phyloP scores from a whole-genome alignment of 2,113 vertebrate species.

The Gopherus flavomarginatus region DNA sequence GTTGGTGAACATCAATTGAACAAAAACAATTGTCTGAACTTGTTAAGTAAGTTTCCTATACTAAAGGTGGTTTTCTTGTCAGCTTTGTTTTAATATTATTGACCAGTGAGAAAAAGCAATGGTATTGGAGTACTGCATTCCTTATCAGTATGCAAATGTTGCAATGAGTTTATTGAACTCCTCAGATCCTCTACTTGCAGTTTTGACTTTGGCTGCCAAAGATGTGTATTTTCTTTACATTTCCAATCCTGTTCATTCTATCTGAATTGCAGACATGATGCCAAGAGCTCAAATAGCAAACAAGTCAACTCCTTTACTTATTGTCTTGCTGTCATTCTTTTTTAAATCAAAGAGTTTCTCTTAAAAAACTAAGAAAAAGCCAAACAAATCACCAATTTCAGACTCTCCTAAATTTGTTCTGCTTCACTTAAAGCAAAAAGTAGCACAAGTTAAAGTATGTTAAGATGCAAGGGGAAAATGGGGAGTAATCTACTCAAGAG shows the following conservation, averaged over 20 bases:
- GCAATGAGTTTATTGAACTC: slow-evolving; percentile 48
- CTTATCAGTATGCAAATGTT: neutral
- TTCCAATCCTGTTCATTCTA: slow-evolving; percentile 40
- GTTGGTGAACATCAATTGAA: neutral
- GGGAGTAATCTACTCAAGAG: slow-evolving; percentile 6
- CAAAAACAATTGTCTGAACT: slow-evolving; percentile 30
- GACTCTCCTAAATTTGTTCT: slow-evolving; percentile 61
- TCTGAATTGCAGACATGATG: slow-evolving; percentile 40
- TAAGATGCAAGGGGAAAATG: slow-evolving; percentile 46
- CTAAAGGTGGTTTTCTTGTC: slow-evolving; percentile 18
- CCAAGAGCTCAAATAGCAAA: neutral
- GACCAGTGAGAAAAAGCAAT: neutral
- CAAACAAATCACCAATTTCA: slow-evolving; percentile 26
- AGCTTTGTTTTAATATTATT: slow-evolving; percentile 30
- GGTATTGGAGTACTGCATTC: slow-evolving; percentile 31
- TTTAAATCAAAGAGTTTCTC: slow-evolving; percentile 39
- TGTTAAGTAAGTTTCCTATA: slow-evolving; percentile 16
- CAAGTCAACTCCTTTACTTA: slow-evolving; percentile 24
- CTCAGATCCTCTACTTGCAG: slow-evolving; percentile 32
- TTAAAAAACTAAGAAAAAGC: slow-evolving; percentile 56
- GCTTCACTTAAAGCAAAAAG: slow-evolving; percentile 61
- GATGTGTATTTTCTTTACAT: neutral
- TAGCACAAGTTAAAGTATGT: slow-evolving; percentile 55
- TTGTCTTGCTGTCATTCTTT: slow-evolving; percentile 1
- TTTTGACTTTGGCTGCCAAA: slow-evolving; percentile 33